Evolutionary conservation across 2,113 vertebrate species (phyloP).

Genomic region (Lynx canadensis): DNA sequence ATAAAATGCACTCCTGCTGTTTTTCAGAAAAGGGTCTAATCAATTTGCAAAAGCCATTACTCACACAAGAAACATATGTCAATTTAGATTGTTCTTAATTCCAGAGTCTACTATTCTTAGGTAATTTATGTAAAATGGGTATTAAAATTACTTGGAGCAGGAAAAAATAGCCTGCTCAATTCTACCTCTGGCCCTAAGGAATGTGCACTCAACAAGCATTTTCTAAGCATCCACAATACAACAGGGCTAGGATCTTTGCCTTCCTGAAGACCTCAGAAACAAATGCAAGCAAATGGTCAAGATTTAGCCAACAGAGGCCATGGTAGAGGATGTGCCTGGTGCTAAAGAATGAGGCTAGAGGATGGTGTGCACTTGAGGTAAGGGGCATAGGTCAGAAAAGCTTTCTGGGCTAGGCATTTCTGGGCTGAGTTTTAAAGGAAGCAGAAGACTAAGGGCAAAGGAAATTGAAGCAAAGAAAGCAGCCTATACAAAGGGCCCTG

Average conservation of each 20-base stretch:
- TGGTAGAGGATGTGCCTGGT: background rate
- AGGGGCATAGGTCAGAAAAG: background rate
- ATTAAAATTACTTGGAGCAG: background rate
- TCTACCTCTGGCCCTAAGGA: background rate
- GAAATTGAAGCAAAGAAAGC: background rate
- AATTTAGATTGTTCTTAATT: slow-evolving; percentile 45
- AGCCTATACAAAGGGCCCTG: background rate
- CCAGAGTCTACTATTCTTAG: background rate
- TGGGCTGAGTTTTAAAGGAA: background rate
- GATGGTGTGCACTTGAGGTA: background rate
- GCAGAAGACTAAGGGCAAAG: background rate
- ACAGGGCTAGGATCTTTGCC: background rate
- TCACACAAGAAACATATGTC: slow-evolving; percentile 1
- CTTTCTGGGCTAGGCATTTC: background rate
- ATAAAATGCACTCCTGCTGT: background rate
- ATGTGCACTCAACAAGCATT: background rate
- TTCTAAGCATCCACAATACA: background rate
- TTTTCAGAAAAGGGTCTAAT: slow-evolving; percentile 14
- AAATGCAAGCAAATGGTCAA: background rate
- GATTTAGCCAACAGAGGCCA: background rate
- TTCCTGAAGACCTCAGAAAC: background rate
- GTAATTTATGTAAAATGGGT: slow-evolving; percentile 8
- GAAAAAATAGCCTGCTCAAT: slow-evolving; percentile 35
- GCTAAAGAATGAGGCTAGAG: background rate
- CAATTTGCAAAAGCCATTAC: slow-evolving; percentile 49